Percentiles rank a stretch among this genome's conserved stretches.
Conservation (phyloP, 2,888 invertebrate species). For the Eristalinus aeneus region DNA sequence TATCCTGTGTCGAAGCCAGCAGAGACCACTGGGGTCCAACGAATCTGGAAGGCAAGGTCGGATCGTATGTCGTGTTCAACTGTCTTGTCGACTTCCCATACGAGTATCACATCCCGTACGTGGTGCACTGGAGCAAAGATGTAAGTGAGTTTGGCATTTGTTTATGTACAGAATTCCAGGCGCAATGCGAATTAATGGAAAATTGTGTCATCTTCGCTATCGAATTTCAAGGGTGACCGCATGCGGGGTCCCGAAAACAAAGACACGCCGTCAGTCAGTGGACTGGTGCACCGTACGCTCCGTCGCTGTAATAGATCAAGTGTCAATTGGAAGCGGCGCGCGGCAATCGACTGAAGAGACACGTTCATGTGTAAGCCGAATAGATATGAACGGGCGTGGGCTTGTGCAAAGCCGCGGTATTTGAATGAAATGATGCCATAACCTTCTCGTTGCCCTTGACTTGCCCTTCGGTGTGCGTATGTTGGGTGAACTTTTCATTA, state of each 20-base stretch:
- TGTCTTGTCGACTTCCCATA: constrained; percentile 90
- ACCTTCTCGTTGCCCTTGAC: background rate
- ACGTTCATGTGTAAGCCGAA: constrained; percentile 1
- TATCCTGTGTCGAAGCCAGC: constrained; percentile 78
- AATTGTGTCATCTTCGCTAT: constrained; percentile 57
- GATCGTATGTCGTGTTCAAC: constrained; percentile 80
- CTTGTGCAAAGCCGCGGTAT: constrained; percentile 37
- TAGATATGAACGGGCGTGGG: background rate
- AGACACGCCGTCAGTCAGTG: background rate
- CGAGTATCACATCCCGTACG: constrained; percentile 91
- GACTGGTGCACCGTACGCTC: background rate
- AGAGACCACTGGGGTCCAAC: constrained; percentile 76
- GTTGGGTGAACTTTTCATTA: background rate
- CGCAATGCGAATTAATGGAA: constrained; percentile 34
- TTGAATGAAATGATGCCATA: background rate
- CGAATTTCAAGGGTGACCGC: constrained; percentile 60
- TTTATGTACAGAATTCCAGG: constrained; percentile 10
- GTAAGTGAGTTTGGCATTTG: constrained; percentile 82
- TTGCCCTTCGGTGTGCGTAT: background rate
- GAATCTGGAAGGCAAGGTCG: constrained; percentile 80
- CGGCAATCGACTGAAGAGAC: background rate
- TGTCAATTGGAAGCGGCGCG: constrained; percentile 36
- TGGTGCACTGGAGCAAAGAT: constrained; percentile 94
- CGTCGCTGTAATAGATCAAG: constrained; percentile 36
- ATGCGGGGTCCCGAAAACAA: constrained; percentile 35